These are phyloP conservation scores for Lindbergichthys nudifrons DNA, from an alignment of 2,797 vertebrate species.

Conservation along the genomic window DNA sequence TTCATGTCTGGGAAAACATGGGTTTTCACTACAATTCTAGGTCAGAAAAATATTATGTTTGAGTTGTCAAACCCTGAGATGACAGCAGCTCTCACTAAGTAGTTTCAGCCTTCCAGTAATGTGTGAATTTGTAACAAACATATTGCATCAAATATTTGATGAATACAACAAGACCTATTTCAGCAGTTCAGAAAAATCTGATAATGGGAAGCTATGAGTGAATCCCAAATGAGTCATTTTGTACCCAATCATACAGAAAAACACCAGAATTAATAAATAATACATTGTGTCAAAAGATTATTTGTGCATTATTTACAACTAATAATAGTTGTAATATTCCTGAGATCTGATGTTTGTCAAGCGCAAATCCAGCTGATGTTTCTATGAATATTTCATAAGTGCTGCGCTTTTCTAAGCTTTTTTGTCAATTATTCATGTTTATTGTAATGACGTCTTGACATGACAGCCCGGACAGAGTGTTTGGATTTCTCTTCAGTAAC, in stretches of 20 bases:
- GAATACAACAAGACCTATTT: constrained; percentile 13
- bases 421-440: constrained; percentile 67
- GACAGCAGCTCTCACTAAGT: neutral
- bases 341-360: constrained; percentile 52
- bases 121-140: neutral
- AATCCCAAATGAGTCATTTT: constrained; percentile 10
- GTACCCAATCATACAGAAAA: constrained; percentile 33
- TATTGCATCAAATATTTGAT: constrained; percentile 18
- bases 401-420: constrained; percentile 19
- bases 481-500: neutral
- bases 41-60: constrained; percentile 7
- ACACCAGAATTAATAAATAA: constrained; percentile 65
- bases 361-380: constrained; percentile 60
- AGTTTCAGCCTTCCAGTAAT: neutral
- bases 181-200: constrained; percentile 31
- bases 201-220: constrained; percentile 40
- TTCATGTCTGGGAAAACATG: neutral
- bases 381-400: constrained; percentile 65
- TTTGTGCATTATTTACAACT: constrained; percentile 64
- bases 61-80: neutral
- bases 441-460: constrained; percentile 62
- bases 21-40: neutral
- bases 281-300: constrained; percentile 61
- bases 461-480: constrained; percentile 17
- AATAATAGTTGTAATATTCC: constrained; percentile 59